Percentiles rank a stretch among this genome's conserved stretches.
Conservation (phyloP, 1,140 invertebrate species). For the Campodea augens region DNA sequence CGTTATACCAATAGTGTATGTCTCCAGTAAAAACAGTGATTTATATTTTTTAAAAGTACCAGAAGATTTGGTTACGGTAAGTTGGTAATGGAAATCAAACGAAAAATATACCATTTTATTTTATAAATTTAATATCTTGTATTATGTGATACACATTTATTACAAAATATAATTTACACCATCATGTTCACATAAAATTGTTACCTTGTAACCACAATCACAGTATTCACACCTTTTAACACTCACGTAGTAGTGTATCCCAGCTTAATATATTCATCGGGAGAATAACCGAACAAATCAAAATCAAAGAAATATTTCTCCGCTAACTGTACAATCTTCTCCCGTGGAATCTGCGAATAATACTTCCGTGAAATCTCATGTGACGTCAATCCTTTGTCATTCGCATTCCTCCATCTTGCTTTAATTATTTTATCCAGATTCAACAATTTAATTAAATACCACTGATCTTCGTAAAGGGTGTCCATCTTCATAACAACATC, state of each 20-base stretch:
- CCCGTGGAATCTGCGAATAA: slow-evolving; percentile 12
- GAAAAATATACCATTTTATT: no score
- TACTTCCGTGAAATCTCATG: slow-evolving; percentile 16
- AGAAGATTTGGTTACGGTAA: no score
- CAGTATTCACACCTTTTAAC: no score
- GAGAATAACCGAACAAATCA: slow-evolving; percentile 13
- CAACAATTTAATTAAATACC: background rate
- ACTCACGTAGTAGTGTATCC: background rate
- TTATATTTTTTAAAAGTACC: no score
- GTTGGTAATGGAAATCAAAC: no score
- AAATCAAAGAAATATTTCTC: slow-evolving; percentile 13
- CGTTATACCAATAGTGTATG: no score
- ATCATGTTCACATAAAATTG: no score
- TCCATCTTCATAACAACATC: slow-evolving; percentile 27
- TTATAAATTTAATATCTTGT: no score
- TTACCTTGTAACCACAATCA: no score
- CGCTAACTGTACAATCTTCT: slow-evolving; percentile 10
- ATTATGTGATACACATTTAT: no score
- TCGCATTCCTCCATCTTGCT: background rate
- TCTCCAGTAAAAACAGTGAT: no score
- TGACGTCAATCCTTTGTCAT: background rate
- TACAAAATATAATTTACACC: no score
- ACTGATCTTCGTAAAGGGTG: slow-evolving; percentile 14
- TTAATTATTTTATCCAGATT: background rate
- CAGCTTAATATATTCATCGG: background rate